Evolutionary conservation across 1,140 invertebrate species (phyloP).

Genomic region (Agraylea sexmaculata): DNA sequence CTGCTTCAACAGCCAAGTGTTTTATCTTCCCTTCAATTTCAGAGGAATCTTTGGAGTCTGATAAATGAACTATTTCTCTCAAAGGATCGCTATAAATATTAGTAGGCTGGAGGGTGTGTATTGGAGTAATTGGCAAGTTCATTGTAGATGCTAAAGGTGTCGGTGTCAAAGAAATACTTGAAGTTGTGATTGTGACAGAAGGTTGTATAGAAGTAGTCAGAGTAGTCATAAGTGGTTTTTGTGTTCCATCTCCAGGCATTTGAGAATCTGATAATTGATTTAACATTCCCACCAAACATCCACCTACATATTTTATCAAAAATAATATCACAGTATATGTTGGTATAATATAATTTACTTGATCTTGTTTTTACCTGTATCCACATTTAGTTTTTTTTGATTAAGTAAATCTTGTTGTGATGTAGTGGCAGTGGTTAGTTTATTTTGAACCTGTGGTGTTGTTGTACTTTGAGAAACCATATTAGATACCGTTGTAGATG

Average conservation of each 20-base stretch:
- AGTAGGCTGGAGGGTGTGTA: not conserved
- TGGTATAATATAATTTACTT: not conserved
- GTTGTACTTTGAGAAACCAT: not conserved
- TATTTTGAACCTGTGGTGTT: conserved; percentile 4
- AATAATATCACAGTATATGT: not conserved
- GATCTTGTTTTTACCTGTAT: conserved; percentile 10
- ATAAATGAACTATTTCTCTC: conserved; percentile 18
- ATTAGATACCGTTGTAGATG: not conserved
- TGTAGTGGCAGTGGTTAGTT: conserved; percentile 7
- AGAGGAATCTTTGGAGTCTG: conserved; percentile 18
- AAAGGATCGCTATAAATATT: conserved; percentile 19
- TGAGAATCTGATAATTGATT: conserved; percentile 12
- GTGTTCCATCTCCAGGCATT: not conserved
- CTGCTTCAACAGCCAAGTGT: conserved; percentile 17
- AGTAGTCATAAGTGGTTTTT: not conserved
- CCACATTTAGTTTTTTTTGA: conserved; percentile 7
- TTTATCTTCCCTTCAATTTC: conserved; percentile 19
- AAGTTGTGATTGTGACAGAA: not conserved
- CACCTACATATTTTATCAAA: conserved; percentile 6
- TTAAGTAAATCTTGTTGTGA: conserved; percentile 1
- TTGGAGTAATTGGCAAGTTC: not conserved
- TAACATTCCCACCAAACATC: conserved; percentile 12
- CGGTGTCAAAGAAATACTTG: not conserved
- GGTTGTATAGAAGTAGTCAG: not conserved
- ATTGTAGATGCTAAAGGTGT: not conserved